These are phyloP conservation scores for Adrianichthys oophorus DNA, from an alignment of 2,797 vertebrate genomes.

Conservation along the genomic window DNA sequence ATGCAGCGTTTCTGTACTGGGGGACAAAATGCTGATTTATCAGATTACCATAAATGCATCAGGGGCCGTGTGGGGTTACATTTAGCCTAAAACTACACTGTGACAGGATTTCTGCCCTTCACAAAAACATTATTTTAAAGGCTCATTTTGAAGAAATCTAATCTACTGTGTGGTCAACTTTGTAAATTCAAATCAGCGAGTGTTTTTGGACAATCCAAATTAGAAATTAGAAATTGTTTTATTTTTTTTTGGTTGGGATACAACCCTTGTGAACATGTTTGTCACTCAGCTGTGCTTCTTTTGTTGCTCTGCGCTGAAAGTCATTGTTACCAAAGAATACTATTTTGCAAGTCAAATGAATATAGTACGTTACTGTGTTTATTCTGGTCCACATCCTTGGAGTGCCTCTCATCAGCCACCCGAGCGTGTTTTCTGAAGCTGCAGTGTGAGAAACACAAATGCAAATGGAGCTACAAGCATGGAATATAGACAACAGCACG, in stretches of 20 bases:
- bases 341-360: slow-evolving; percentile 15
- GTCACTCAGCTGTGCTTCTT: slow-evolving; percentile 2
- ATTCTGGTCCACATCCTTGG: slow-evolving; percentile 22
- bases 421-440: slow-evolving; percentile 21
- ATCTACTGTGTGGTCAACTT: too few relatives aligned
- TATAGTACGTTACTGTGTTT: slow-evolving; percentile 16
- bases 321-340: slow-evolving; percentile 8
- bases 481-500: slow-evolving; percentile 28
- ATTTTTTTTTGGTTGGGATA: background rate
- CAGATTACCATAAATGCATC: too few relatives aligned
- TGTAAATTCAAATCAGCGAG: too few relatives aligned
- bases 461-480: slow-evolving; percentile 16
- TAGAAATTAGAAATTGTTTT: background rate
- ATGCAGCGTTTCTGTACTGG: too few relatives aligned
- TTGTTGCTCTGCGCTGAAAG: slow-evolving; percentile 11
- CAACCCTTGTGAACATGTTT: background rate
- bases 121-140: too few relatives aligned
- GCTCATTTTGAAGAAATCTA: too few relatives aligned
- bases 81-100: too few relatives aligned
- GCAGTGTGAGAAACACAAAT: slow-evolving; percentile 16
- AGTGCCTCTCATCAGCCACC: slow-evolving; percentile 18
- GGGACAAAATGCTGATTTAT: too few relatives aligned
- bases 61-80: too few relatives aligned
- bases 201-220: background rate
- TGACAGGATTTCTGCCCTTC: too few relatives aligned